Evolutionary conservation across 2,888 invertebrate genomes (phyloP).

Genomic region (Cryptocephalus primarius): DNA sequence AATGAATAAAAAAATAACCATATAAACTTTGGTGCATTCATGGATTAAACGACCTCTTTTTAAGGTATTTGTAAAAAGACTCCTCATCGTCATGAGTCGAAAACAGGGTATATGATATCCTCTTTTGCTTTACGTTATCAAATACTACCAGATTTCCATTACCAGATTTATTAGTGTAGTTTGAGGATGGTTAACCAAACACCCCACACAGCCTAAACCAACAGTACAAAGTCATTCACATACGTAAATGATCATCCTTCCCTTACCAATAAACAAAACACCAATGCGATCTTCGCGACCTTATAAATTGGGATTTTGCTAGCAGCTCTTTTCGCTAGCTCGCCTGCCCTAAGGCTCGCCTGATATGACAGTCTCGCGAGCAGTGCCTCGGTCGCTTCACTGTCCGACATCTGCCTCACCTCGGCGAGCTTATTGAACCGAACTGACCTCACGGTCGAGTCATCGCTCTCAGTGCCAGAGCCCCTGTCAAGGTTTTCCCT

Average conservation of each 20-base stretch:
- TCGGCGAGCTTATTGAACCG: slow-evolving; percentile 70
- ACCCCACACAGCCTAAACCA: too few species aligned
- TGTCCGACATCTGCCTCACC: slow-evolving; percentile 80
- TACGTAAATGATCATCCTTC: slow-evolving; percentile 8
- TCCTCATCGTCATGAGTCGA: too few species aligned
- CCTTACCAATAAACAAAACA: slow-evolving; percentile 76
- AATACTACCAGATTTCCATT: too few species aligned
- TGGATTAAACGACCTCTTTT: too few species aligned
- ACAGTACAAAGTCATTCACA: too few species aligned
- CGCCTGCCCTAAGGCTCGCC: slow-evolving; percentile 76
- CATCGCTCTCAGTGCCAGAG: slow-evolving; percentile 75
- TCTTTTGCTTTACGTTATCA: too few species aligned
- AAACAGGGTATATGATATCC: too few species aligned
- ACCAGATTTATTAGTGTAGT: too few species aligned
- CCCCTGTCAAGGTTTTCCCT: slow-evolving; percentile 38
- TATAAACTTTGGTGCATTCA: too few species aligned
- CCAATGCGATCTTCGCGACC: slow-evolving; percentile 72
- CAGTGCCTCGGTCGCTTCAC: slow-evolving; percentile 85
- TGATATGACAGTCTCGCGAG: slow-evolving; percentile 90
- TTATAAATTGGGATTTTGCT: slow-evolving; percentile 64
- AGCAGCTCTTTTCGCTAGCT: slow-evolving; percentile 63
- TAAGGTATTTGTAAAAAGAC: too few species aligned
- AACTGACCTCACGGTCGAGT: slow-evolving; percentile 35
- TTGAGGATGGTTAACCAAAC: too few species aligned
- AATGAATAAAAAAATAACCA: neutral